Evolutionary conservation across 37 sponge, comb jelly and placozoan species (phyloP), one percentile per base, ranked within the genome.

Genomic region (Axinella damicornis): DNA sequence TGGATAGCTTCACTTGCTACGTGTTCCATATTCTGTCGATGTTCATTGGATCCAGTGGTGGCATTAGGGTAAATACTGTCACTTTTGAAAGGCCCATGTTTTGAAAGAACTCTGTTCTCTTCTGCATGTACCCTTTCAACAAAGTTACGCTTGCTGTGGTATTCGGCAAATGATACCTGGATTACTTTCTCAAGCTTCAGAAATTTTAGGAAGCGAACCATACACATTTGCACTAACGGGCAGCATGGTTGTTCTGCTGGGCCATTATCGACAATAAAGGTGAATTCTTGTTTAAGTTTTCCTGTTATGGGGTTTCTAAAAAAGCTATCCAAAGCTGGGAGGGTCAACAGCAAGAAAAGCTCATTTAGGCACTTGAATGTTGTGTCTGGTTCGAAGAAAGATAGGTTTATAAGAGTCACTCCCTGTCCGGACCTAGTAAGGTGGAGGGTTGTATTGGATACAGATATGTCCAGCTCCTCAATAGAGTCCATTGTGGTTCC

Each of bases 161-260:
- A 76, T 76, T 76, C 76, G 9, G 76, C 76, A 33, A 76, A 76
- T 16, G 76, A 76, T 57, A 37, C 37, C 5, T 76, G 76, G 56
- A 57, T 58, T 33, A 74, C 32, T 37, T 54, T 74, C 20, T 46
- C 32, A 28, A 76, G 9, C 19, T 76, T 57, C 2, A 76, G 59
- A 33, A 76, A 37, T 33, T 76, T 76, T 57, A 76, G 2, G 2
- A 76, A 33, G 54, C 76, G 31, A 76, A 22, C 57, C 16, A 57
- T 30, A 30, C 31, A 57, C 76, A 76, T 76, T 76, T 76, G 76
- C 61, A 76, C 61, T 5, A 76, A 30, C 5, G 76, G 37, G 59
- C 76, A 36, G 59, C 58, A 32, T 9, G 76, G 76, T 25, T 76
- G 76, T 27, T 76, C 76, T 25, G 76, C 57, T 41, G 61, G 76